Conservation (phyloP, 2,797 vertebrate species). For the Argya squamiceps region DNA sequence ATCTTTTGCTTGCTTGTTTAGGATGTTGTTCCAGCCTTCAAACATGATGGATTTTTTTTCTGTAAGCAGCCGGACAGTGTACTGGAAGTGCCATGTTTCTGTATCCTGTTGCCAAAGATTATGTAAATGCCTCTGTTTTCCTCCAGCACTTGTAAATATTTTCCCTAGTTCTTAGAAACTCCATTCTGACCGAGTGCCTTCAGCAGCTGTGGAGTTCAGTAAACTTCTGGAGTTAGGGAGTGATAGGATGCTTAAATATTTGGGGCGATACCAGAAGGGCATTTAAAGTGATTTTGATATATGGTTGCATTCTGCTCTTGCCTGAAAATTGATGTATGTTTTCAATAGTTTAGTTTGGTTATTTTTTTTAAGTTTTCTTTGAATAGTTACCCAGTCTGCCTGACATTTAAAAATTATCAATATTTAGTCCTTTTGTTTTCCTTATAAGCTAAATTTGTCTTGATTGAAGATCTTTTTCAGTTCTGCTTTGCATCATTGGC, state of each 20-base stretch:
- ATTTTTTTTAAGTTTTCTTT: not conserved
- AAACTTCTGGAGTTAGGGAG: not conserved
- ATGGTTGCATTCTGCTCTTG: not conserved
- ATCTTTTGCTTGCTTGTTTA: not conserved
- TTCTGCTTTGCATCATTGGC: not conserved
- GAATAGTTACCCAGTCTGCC: not conserved
- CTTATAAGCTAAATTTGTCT: not conserved
- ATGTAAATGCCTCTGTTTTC: conserved; percentile 37
- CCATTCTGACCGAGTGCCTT: not conserved
- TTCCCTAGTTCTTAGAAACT: conserved; percentile 29
- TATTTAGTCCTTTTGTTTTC: not conserved
- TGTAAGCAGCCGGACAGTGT: conserved; percentile 22
- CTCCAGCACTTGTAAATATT: conserved; percentile 33
- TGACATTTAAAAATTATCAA: not conserved
- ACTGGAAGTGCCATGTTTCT: not conserved
- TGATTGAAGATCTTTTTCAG: not conserved
- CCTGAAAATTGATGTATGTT: not conserved
- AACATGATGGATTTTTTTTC: not conserved
- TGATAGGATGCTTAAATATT: not conserved
- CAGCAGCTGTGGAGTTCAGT: not conserved
- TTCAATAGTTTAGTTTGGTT: not conserved
- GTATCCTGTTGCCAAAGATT: conserved; percentile 10
- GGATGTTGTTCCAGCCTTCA: not conserved
- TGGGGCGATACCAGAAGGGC: not conserved
- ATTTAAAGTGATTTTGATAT: not conserved